Evolutionary conservation across 2,888 invertebrate genomes (phyloP), one percentile per base, ranked within the genome.

Genomic region (Criorhina ranunculi): DNA sequence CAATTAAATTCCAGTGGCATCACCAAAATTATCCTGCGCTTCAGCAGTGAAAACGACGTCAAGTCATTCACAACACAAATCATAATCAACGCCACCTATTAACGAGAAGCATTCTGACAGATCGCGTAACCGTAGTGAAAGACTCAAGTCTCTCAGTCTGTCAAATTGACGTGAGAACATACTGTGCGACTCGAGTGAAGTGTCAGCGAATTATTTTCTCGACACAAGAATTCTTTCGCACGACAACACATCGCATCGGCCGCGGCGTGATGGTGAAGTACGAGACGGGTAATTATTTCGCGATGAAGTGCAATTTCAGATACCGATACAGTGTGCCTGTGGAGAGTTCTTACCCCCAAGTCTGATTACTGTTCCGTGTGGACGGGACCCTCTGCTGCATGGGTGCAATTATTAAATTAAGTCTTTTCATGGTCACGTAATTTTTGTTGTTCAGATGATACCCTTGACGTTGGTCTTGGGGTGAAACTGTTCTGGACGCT

Each of bases 1-100:
- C 46, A 64, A 75, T 75, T 75, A 75, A 77, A 77, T 77, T 77
- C 67, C 67, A 69, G 77, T 60, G 77, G 77, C 77, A 60, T 60
- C 44, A 60, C 59, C 77, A 59, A 77, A n/a, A 77, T 76, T 67
- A 76, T 76, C 67, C 49, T 67, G 46, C n/a, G n/a, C 59, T 76
- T 17, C 19, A 53, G 40, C 11, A 53, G 35, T 12, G 3, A 59
- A 59, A 49, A 31, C 59, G 73, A 35, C 53, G 37, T 66, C 53
- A 55, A 44, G 53, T 44, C 62, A 44, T 64, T 31, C 37, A 44
- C 53, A 57, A 37, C 35, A 66, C 49, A 53, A 67, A 67, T 77
- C 67, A 66, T 66, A 67, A 77, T 69, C 67, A 69, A 60, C 57
- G 75, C 40, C 49, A 67, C 17, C 66, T 49, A 66, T 66, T 73